A percentile compares a stretch with the other conserved stretches of the same genome.
These are phyloP conservation scores for Megalopta genalis DNA, from an alignment of 1,140 invertebrate species.

Conservation along the genomic window DNA sequence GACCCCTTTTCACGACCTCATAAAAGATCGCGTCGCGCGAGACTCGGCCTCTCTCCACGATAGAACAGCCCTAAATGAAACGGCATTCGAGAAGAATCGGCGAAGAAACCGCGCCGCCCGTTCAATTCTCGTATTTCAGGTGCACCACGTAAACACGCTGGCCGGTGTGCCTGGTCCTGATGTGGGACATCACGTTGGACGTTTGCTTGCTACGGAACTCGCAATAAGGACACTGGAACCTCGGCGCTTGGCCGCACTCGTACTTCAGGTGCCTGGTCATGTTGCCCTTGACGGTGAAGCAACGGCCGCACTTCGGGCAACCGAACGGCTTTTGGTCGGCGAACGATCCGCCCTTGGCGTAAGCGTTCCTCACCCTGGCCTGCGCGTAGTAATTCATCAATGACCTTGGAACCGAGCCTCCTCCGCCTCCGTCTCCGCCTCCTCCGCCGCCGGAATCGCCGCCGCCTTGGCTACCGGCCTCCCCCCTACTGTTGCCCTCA, in stretches of 20 bases:
- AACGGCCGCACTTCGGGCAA: conserved; percentile 76
- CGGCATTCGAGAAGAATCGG: too few relatives aligned
- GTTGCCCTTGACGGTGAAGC: conserved; percentile 77
- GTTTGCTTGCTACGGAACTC: conserved; percentile 71
- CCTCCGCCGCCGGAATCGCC: background rate
- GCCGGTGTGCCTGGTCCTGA: conserved; percentile 64
- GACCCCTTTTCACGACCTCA: too few relatives aligned
- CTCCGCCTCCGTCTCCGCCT: background rate
- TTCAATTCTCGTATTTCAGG: conserved; percentile 52
- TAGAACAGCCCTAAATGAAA: background rate
- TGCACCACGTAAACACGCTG: conserved; percentile 66
- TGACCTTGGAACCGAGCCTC: background rate
- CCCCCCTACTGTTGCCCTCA: conserved; percentile 36
- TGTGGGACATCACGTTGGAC: conserved; percentile 69
- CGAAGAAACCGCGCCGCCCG: too few relatives aligned
- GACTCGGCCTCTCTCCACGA: background rate
- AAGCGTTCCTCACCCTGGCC: conserved; percentile 31
- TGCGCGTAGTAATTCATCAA: conserved; percentile 46
- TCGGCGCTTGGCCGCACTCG: conserved; percentile 85
- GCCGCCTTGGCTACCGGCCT: conserved; percentile 2
- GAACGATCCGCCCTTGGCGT: conserved; percentile 21
- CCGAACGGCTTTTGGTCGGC: conserved; percentile 52
- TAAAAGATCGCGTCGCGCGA: too few relatives aligned
- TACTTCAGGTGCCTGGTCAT: conserved; percentile 84
- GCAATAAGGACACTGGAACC: conserved; percentile 84